A percentile compares a stretch with the other conserved stretches of the same genome.
These are phyloP conservation scores for Seira musarum DNA, from an alignment of 2,888 invertebrate genomes.

Conservation along the genomic window DNA sequence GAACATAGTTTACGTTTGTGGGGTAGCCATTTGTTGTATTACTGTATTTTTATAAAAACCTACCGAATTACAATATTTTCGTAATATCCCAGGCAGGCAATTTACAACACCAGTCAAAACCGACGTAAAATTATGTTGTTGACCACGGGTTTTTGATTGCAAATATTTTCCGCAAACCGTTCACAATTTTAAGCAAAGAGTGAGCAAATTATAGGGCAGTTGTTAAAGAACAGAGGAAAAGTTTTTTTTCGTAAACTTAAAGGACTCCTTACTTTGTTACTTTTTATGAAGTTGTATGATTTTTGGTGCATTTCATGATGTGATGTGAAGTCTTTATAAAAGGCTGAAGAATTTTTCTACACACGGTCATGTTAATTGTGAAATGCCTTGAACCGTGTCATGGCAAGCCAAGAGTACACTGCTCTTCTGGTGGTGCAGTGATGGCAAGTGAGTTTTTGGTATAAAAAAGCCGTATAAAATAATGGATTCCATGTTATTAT, in stretches of 20 bases:
- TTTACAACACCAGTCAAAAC: neutral
- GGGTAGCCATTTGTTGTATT: constrained; percentile 17
- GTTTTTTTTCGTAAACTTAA: neutral
- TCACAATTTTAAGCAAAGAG: neutral
- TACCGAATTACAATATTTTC: neutral
- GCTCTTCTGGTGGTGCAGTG: constrained; percentile 2
- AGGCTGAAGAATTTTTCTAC: neutral
- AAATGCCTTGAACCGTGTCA: constrained; percentile 54
- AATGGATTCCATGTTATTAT: constrained; percentile 3
- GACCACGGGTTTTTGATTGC: neutral
- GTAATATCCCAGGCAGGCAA: too few relatives aligned
- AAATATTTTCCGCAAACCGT: neutral
- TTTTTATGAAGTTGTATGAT: too few relatives aligned
- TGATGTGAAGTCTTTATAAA: neutral
- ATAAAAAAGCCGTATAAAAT: constrained; percentile 5
- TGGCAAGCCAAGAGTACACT: neutral
- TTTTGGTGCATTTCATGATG: neutral
- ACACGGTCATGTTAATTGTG: constrained; percentile 54
- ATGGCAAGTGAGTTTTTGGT: neutral
- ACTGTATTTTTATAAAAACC: neutral
- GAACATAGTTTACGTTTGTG: constrained; percentile 14
- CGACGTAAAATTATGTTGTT: neutral
- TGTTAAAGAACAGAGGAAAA: neutral
- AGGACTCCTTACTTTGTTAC: neutral
- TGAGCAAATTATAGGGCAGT: neutral